Percentiles rank a stretch among this genome's conserved stretches.
Conservation (phyloP, 2,113 vertebrate genomes). For the Rattus norvegicus region GRCr8 NC_086025.1:38913001-38913500, state of each 20-base stretch:
- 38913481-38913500: background rate
- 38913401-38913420: background rate
- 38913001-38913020: background rate
- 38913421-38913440: background rate
- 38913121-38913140: background rate
- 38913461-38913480: accelerated
- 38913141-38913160: accelerated
- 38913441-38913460: background rate
- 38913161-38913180: background rate
- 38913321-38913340: background rate
- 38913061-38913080: background rate
- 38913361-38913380: background rate
- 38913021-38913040: background rate
- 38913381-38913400: background rate
- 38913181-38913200: background rate
- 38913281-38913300: too few species aligned
- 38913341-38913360: background rate
- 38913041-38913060: background rate
- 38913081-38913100: background rate
- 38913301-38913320: background rate
- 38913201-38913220: background rate
- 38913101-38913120: background rate
- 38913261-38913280: background rate
- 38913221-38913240: background rate
- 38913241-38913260: background rate